Evolutionary conservation across 2,888 invertebrate species (phyloP).

Genomic region (Acheta domesticus): DNA sequence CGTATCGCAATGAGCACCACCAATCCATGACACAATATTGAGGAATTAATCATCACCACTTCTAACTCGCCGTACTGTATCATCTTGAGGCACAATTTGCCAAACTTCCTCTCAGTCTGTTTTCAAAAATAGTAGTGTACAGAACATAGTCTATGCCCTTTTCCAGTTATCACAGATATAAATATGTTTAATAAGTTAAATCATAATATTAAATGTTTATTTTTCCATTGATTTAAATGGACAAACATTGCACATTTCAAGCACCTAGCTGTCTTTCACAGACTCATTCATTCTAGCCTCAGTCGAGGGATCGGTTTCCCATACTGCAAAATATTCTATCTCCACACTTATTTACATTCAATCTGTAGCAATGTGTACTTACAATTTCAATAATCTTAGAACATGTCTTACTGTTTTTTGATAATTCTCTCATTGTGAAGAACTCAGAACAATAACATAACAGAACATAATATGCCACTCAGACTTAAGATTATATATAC

Average conservation of each 20-base stretch:
- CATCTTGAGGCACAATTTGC: background rate
- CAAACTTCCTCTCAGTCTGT: background rate
- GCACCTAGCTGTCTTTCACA: background rate
- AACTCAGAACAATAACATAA: background rate
- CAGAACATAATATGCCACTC: background rate
- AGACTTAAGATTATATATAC: background rate
- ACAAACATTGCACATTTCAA: background rate
- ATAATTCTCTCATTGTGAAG: background rate
- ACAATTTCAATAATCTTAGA: background rate
- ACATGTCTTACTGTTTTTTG: background rate
- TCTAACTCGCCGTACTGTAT: background rate
- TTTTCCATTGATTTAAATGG: conserved; percentile 2
- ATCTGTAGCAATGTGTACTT: background rate
- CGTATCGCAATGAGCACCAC: background rate
- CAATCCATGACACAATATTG: background rate
- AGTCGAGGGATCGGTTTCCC: background rate
- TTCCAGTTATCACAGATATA: conserved; percentile 30
- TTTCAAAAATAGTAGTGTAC: conserved; percentile 18
- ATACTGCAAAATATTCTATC: background rate
- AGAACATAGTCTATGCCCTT: conserved; percentile 1
- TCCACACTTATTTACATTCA: background rate
- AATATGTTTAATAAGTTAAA: conserved; percentile 22
- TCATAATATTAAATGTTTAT: background rate
- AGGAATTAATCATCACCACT: background rate
- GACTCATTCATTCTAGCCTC: conserved; percentile 1